Conservation (phyloP, 2,888 invertebrate genomes). For the Halictus quadricinctus region DNA sequence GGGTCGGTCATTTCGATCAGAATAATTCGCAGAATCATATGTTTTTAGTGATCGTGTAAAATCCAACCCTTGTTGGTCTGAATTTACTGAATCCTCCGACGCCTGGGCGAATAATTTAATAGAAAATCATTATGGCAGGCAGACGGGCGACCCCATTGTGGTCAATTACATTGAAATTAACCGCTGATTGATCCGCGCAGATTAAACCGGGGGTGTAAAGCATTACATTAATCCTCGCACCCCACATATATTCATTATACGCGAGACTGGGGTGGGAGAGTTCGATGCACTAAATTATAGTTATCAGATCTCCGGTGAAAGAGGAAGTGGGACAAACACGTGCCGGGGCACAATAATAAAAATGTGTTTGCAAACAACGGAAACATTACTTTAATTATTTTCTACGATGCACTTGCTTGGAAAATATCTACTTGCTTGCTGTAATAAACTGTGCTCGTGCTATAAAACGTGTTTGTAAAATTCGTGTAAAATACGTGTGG, state of each 20-base stretch:
- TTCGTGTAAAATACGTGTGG: too few species aligned
- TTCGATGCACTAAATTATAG: not conserved
- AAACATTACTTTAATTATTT: not conserved
- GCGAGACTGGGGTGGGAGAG: not conserved
- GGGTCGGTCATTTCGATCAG: too few species aligned
- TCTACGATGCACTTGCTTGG: too few species aligned
- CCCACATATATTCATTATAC: slow-evolving; percentile 1
- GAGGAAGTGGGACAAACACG: not conserved
- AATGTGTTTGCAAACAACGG: not conserved
- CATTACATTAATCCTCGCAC: slow-evolving; percentile 2
- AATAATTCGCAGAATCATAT: too few species aligned
- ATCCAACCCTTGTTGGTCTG: not conserved
- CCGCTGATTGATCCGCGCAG: not conserved
- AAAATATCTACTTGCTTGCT: not conserved
- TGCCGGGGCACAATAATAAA: not conserved
- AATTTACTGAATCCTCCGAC: not conserved
- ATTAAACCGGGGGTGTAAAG: slow-evolving; percentile 5
- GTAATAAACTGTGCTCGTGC: not conserved
- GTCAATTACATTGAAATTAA: slow-evolving; percentile 9
- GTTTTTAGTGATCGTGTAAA: too few species aligned
- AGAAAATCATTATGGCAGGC: not conserved
- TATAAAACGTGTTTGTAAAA: not conserved
- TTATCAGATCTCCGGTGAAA: not conserved
- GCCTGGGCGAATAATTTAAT: not conserved
- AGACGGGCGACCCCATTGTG: not conserved